Conservation (phyloP, 64 coral and sea anemone genomes). For the Montipora efflorescens region DNA sequence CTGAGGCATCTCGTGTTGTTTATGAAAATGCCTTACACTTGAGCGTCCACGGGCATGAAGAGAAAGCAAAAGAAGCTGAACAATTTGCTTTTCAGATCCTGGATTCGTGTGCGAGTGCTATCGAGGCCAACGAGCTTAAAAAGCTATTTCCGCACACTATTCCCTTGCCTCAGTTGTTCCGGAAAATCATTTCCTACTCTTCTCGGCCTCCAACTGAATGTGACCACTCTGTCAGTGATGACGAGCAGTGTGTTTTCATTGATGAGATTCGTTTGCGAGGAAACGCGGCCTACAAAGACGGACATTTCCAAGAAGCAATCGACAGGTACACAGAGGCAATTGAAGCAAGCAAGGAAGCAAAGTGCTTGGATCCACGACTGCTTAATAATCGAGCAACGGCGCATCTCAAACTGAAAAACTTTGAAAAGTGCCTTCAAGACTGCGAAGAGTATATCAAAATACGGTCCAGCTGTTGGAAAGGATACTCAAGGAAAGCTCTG, state of each 20-base stretch:
- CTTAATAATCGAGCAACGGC: slow-evolving; percentile 49
- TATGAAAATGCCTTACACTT: slow-evolving; percentile 16
- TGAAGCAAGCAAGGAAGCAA: not conserved
- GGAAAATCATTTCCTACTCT: not conserved
- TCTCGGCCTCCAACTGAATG: not conserved
- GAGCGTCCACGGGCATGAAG: not conserved
- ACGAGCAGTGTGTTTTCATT: not conserved
- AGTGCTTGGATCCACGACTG: not conserved
- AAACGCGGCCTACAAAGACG: not conserved
- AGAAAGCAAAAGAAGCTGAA: slow-evolving; percentile 7
- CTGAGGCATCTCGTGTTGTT: not conserved
- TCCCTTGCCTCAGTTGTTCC: not conserved
- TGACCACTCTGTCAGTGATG: not conserved
- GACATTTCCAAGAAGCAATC: slow-evolving; percentile 23
- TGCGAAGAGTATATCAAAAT: slow-evolving; percentile 15
- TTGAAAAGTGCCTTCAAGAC: slow-evolving; percentile 44
- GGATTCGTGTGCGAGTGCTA: not conserved
- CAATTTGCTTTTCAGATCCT: slow-evolving; percentile 6
- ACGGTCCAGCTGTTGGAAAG: slow-evolving; percentile 39
- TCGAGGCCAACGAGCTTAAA: not conserved
- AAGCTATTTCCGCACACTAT: not conserved
- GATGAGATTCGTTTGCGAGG: not conserved
- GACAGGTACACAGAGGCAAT: slow-evolving; percentile 16
- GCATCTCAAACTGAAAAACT: slow-evolving; percentile 36
- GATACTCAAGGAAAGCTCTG: slow-evolving; percentile 56